A percentile compares a stretch with the other conserved stretches of the same genome.
Evolutionary conservation across 1,140 invertebrate species (phyloP).

Genomic region (Anastatus disparis): DNA sequence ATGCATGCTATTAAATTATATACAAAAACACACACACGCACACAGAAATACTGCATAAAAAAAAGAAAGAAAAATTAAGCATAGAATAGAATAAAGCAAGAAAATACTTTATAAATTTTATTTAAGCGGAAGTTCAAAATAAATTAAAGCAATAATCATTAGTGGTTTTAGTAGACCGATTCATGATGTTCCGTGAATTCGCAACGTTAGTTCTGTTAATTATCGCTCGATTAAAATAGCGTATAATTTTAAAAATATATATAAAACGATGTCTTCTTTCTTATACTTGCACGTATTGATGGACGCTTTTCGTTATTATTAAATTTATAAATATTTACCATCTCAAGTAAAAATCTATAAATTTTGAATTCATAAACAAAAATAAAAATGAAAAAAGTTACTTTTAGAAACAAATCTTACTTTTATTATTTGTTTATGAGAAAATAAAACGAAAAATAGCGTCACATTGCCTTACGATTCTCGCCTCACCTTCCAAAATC

Average conservation of each 20-base stretch:
- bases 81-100: background rate
- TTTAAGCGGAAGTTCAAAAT: background rate
- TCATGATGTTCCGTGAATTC: constrained; percentile 5
- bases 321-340: too few species aligned
- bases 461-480: too few species aligned
- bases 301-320: background rate
- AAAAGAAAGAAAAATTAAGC: background rate
- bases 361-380: too few species aligned
- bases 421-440: too few species aligned
- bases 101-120: background rate
- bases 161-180: background rate
- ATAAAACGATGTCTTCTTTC: constrained; percentile 15
- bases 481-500: constrained; percentile 79
- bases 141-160: background rate
- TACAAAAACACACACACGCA: background rate
- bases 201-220: constrained; percentile 29
- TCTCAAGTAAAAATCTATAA: too few species aligned
- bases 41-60: background rate
- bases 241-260: constrained; percentile 13
- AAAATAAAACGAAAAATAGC: too few species aligned
- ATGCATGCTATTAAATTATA: too few species aligned
- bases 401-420: too few species aligned
- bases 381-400: too few species aligned
- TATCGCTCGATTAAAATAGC: constrained; percentile 2
- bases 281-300: background rate